Conservation (phyloP, 2,797 vertebrate genomes). For the Scyliorhinus canicula region DNA sequence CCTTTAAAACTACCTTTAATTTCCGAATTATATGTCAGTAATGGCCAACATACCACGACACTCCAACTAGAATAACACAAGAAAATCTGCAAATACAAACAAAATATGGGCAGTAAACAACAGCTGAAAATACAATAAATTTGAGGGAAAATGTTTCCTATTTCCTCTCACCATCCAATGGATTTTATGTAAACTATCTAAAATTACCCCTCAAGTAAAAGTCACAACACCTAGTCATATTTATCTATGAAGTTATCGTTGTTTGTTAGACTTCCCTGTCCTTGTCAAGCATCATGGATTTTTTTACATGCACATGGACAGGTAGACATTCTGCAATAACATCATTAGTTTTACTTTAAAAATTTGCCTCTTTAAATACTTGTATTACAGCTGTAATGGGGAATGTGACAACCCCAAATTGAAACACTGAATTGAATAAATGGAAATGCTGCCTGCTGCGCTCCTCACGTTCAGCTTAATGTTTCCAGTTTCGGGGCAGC, state of each 20-base stretch:
- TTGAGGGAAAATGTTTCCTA: background rate
- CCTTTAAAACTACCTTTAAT: too few species aligned
- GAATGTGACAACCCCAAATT: background rate
- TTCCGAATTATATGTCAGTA: too few species aligned
- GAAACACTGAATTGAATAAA: background rate
- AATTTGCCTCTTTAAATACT: background rate
- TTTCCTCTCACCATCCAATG: background rate
- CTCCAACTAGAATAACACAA: background rate
- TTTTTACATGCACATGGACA: background rate
- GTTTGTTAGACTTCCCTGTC: background rate
- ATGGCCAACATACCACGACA: background rate
- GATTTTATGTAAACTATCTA: background rate
- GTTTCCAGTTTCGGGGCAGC: background rate
- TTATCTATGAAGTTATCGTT: background rate
- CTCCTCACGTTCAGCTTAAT: background rate
- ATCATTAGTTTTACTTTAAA: background rate
- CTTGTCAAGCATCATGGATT: background rate
- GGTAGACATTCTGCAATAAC: background rate
- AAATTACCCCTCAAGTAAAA: background rate
- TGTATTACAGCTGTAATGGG: background rate
- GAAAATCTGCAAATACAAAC: background rate
- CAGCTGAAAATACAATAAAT: background rate
- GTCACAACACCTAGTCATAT: background rate
- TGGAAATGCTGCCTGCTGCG: background rate
- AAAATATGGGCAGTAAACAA: background rate